Evolutionary conservation across 2,113 vertebrate genomes (phyloP).

Genomic region (Planiliza haematocheilus): DNA sequence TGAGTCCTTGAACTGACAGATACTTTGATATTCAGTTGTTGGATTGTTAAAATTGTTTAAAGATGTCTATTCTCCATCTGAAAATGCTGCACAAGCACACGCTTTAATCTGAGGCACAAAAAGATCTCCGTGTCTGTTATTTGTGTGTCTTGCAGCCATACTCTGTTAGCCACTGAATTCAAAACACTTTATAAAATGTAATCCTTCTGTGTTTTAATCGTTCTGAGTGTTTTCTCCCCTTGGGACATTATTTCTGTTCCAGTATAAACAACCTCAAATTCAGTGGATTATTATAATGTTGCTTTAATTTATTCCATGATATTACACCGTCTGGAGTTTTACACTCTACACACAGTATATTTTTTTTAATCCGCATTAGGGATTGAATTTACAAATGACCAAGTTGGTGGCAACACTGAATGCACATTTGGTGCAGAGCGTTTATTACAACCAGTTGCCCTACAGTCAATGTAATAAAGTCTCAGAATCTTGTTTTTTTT

Average conservation of each 20-base stretch:
- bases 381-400: not conserved
- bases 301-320: not conserved
- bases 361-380: no score
- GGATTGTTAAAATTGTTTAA: no score
- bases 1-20: no score
- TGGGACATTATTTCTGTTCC: not conserved
- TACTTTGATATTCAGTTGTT: no score
- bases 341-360: no score
- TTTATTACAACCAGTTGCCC: not conserved
- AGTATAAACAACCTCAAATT: constrained; percentile 5
- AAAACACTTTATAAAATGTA: not conserved
- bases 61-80: no score
- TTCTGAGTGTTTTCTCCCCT: not conserved
- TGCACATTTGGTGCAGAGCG: not conserved
- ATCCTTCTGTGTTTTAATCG: not conserved
- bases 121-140: no score
- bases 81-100: no score
- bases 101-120: not conserved
- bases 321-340: constrained; percentile 1
- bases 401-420: not conserved
- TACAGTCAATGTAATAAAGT: not conserved
- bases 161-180: no score
- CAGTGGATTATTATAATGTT: not conserved
- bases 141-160: no score
- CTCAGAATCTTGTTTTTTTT: constrained; percentile 30